Conservation (phyloP, 1,140 invertebrate species). For the Grapholita molesta region DNA sequence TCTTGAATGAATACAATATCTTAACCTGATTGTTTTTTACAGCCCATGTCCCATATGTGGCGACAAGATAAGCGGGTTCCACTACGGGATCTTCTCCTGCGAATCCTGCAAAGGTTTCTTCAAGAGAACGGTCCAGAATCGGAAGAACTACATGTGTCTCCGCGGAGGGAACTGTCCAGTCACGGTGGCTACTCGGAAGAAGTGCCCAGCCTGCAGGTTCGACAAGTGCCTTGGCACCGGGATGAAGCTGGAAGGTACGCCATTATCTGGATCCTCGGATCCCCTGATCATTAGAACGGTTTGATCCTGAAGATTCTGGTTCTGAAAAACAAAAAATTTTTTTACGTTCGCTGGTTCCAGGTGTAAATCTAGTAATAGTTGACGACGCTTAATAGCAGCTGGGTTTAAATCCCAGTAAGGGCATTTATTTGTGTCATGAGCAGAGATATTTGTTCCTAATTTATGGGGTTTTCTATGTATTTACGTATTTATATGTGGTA, state of each 20-base stretch:
- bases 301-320: no score
- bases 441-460: no score
- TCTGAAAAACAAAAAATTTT: no score
- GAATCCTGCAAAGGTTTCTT: conserved; percentile 99
- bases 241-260: conserved; percentile 95
- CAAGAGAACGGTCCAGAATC: conserved; percentile 98
- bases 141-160: conserved; percentile 97
- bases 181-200: conserved; percentile 95
- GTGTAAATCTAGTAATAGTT: no score
- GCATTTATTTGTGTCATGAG: no score
- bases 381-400: no score
- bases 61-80: conserved; percentile 96
- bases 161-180: conserved; percentile 94
- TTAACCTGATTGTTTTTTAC: conserved; percentile 55
- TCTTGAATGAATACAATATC: neutral
- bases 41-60: conserved; percentile 97
- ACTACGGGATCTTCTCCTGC: conserved; percentile 98
- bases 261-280: no score
- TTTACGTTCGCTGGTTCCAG: no score
- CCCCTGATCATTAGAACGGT: no score
- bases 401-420: no score
- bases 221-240: conserved; percentile 97
- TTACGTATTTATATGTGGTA: no score
- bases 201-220: conserved; percentile 98
- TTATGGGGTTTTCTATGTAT: no score